Base-by-base conservation (phyloP, 2,113 vertebrate species). In the Melanotaenia duboulayi region DNA sequence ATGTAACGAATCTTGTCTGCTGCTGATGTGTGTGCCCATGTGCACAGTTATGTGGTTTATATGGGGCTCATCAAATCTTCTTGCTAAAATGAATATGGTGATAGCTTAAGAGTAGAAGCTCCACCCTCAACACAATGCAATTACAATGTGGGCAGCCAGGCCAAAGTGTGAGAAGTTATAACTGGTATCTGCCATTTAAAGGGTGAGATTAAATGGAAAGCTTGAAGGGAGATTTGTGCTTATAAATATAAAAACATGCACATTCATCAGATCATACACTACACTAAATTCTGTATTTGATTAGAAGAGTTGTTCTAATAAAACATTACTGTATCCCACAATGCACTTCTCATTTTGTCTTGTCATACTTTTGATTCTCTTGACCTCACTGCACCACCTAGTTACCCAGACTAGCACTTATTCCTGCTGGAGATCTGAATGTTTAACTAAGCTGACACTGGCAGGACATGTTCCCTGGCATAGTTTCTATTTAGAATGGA, bases 381-480 rank as follows among this genome's bases (percentile, higher is more conserved):
- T 65, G 71, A 65, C 56, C 57, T 60, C 49, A 16, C 32, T 52
- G 37, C 25, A n/a, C 19, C 48, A 42, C 4, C 40, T 57, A 63
- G 72, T 52, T 42, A 84, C n/a, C 71, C 17, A 20, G 46, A 73
- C 49, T 48, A 78, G 32, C 66, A 76, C 74, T 83, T 61, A 84
- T 59, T 20, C 32, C 73, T 25, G 52, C n/a, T 51, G 76, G 64
- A 35, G 67, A 76, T 66, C 69, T 89, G 50, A 87, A 87, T 83
- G 81, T 88, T 89, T 89, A 89, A 89, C 50, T 55, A 84, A 80
- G 75, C 67, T 9, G 20, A 74, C 55, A 48, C 7, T 69, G 42
- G 28, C 23, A 65, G 81, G 66, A 61, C 42, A 71, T 73, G 72
- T 82, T 87, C 50, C 44, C 60, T 50, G 42, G 74, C 63, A 64